phyloP scores from a whole-genome alignment of 2,113 vertebrate species.

The Phoxinus phoxinus region DNA sequence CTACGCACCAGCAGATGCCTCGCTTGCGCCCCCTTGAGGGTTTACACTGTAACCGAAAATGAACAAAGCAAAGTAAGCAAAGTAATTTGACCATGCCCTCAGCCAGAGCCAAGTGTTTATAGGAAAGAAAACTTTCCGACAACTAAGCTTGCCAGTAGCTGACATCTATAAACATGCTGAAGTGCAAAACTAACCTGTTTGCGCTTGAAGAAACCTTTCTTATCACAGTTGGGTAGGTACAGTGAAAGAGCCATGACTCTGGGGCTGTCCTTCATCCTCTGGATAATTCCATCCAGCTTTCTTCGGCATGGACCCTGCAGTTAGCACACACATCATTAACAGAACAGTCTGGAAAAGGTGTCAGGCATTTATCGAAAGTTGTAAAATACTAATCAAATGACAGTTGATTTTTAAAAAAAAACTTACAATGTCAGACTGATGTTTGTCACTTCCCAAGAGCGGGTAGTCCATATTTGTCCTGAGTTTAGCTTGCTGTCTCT shows the following conservation, averaged over 20 bases:
- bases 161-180: constrained; percentile 23
- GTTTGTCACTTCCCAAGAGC: constrained; percentile 78
- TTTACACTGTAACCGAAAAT: constrained; percentile 82
- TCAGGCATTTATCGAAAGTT: background rate
- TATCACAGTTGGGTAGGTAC: constrained; percentile 97
- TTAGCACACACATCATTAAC: constrained; percentile 25
- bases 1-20: constrained; percentile 96
- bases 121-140: constrained; percentile 11
- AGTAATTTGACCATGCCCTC: background rate
- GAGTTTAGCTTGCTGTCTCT: constrained; percentile 82
- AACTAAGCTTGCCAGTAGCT: background rate
- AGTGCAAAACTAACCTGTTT: constrained; percentile 84
- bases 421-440: constrained; percentile 88
- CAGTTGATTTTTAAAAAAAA: constrained; percentile 22
- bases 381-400: background rate
- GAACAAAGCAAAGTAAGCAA: constrained; percentile 2
- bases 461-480: constrained; percentile 80
- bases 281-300: constrained; percentile 89
- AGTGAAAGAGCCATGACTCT: constrained; percentile 86
- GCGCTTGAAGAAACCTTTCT: constrained; percentile 97
- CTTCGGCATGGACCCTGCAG: constrained; percentile 92
- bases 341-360: background rate
- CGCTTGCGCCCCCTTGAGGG: constrained; percentile 92
- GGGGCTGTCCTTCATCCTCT: constrained; percentile 87
- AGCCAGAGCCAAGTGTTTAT: constrained; percentile 24